phyloP scores from a whole-genome alignment of 2,797 vertebrate species.

The Propithecus deckenii region DNA sequence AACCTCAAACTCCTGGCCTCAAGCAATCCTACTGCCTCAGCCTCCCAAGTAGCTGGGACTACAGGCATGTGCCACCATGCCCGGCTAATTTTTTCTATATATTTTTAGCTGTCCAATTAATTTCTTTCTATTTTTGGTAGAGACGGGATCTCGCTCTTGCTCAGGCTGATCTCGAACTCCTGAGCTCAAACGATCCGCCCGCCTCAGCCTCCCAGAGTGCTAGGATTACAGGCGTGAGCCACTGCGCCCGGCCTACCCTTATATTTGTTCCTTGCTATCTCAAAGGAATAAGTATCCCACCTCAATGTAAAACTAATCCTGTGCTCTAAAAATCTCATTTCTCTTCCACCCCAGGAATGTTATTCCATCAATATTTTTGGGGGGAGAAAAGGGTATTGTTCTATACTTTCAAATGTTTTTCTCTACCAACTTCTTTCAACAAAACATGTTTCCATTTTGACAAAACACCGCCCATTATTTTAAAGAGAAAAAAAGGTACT shows the following conservation, averaged over 20 bases:
- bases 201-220: too few relatives aligned
- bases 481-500: background rate
- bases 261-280: background rate
- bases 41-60: too few relatives aligned
- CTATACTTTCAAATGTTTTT: constrained; percentile 17
- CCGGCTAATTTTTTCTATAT: too few relatives aligned
- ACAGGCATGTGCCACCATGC: too few relatives aligned
- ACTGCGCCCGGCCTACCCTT: background rate
- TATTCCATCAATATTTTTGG: background rate
- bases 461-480: background rate
- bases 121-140: too few relatives aligned
- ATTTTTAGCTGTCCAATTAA: too few relatives aligned
- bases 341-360: background rate
- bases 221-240: too few relatives aligned
- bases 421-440: constrained; percentile 2
- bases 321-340: constrained; percentile 25
- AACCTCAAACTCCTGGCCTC: too few relatives aligned
- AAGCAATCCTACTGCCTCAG: too few relatives aligned
- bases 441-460: background rate
- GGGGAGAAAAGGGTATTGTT: background rate
- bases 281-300: background rate
- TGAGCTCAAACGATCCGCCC: too few relatives aligned
- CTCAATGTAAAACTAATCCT: background rate
- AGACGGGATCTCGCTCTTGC: too few relatives aligned
- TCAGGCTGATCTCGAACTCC: too few relatives aligned